These are phyloP conservation scores for Xyrauchen texanus DNA, from an alignment of 2,113 vertebrate genomes.

Conservation along the genomic window DNA sequence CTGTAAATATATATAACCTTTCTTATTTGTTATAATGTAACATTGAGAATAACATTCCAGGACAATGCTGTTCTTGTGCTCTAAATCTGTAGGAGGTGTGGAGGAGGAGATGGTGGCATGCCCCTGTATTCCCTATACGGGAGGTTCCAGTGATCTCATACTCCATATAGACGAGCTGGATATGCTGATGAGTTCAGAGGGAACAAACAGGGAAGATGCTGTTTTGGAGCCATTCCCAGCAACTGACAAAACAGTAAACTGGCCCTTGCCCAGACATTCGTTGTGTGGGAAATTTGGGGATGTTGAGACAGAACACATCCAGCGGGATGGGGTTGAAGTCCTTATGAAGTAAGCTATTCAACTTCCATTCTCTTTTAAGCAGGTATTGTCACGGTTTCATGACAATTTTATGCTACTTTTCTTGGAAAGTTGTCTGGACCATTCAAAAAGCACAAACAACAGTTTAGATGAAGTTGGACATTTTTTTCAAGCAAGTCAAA, in stretches of 20 bases:
- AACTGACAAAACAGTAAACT: slow-evolving; percentile 42
- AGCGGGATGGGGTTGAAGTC: slow-evolving; percentile 10
- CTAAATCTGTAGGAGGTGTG: too few relatives aligned
- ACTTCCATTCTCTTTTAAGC: slow-evolving; percentile 25
- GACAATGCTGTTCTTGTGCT: too few relatives aligned
- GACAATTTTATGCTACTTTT: slow-evolving; percentile 5
- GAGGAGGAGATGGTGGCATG: not conserved
- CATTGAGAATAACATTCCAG: too few relatives aligned
- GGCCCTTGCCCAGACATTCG: slow-evolving; percentile 6
- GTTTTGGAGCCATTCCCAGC: slow-evolving; percentile 47
- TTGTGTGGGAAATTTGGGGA: slow-evolving; percentile 23
- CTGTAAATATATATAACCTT: too few relatives aligned
- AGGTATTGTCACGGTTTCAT: slow-evolving; percentile 9
- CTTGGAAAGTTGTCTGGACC: too few relatives aligned
- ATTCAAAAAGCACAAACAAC: slow-evolving; percentile 3
- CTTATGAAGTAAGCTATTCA: not conserved
- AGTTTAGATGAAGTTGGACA: slow-evolving; percentile 17
- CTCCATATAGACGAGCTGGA: slow-evolving; percentile 24
- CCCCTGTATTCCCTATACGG: slow-evolving; percentile 14
- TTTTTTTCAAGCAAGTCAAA: slow-evolving; percentile 1
- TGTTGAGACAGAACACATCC: slow-evolving; percentile 17
- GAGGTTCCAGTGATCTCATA: slow-evolving; percentile 9
- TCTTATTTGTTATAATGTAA: too few relatives aligned
- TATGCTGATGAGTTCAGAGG: slow-evolving; percentile 25
- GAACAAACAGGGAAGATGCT: slow-evolving; percentile 31